phyloP scores from a whole-genome alignment of 2,113 vertebrate genomes.

The Naja naja region DNA sequence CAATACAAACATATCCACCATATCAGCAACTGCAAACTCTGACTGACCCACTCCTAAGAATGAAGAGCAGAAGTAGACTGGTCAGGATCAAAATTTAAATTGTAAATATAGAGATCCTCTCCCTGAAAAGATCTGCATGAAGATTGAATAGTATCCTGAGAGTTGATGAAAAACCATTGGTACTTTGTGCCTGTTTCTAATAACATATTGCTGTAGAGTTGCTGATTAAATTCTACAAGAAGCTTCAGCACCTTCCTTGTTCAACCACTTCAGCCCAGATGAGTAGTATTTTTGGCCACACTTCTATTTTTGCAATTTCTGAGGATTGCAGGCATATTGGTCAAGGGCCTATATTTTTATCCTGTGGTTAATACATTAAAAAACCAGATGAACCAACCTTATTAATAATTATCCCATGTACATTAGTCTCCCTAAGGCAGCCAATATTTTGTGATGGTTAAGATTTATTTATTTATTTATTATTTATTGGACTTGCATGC shows the following conservation, averaged over 20 bases:
- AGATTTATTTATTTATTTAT: too few relatives aligned
- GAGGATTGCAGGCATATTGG: neutral
- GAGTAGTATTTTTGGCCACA: neutral
- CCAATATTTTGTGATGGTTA: neutral
- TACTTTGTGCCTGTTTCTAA: too few relatives aligned
- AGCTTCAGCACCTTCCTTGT: neutral
- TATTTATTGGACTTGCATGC: too few relatives aligned
- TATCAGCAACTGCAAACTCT: conserved; percentile 96
- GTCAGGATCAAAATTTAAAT: neutral
- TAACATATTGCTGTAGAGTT: neutral
- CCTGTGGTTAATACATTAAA: neutral
- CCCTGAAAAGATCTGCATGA: neutral
- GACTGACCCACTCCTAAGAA: conserved; percentile 94
- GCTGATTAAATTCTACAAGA: neutral
- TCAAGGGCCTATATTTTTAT: neutral
- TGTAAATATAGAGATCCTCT: neutral
- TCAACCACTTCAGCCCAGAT: neutral
- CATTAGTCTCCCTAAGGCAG: neutral
- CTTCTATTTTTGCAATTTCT: neutral
- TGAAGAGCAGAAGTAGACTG: conserved; percentile 42
- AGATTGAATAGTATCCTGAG: neutral
- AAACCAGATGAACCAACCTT: neutral
- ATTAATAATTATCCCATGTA: neutral
- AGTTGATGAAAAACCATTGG: neutral
- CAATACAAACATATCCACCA: conserved; percentile 98